Base-by-base conservation (phyloP, 2,888 invertebrate species). In the Caenorhabditis angaria region DNA sequence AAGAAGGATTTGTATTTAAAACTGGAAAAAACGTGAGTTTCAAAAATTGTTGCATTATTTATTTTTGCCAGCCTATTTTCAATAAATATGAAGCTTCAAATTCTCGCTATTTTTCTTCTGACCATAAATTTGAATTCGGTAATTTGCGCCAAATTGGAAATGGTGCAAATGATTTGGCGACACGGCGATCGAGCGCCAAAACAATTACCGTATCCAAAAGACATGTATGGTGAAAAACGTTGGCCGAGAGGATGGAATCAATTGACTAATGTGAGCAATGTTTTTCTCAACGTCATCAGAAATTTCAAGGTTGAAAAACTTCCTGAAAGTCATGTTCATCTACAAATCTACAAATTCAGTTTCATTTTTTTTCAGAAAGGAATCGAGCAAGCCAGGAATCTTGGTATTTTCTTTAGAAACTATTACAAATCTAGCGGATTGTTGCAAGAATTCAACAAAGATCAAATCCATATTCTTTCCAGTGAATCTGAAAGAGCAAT, bases 171-270 rank as follows among this genome's bases (percentile, higher is more conserved):
- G 92, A 87, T 94, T 53, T 95, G 90, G 88, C 91, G 95, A 65
- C 96, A 96, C 89, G 96, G 96, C 14, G 95, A 95, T 88, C 90
- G 96, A 75, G 94, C 94, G 54, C 94, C 94, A 0, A 63, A 64
- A 1, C 67, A 64, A 5, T 57, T 81, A 8, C 84, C 83, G 2
- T 83, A 83, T 61, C 83, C 82, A 14, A 65, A 75, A 6, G 83
- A 83, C 64, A 35, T 20, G 25, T 69, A 84, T 50, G 72, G 64
- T 62, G 80, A 77, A 57, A 67, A 32, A 10, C 62, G 47, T 41
- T 83, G 83, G 83, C 81, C 82, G 18, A 48, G 83, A 41, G 83
- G 83, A 28, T 83, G 83, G 83, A 72, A 80, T 67, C 83, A 83
- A 35, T 70, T 83, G 51, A 83, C 83, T 1, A 82, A 82, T 70